Evolutionary conservation across 2,797 vertebrate species (phyloP), one percentile per base, ranked within the genome.

Genomic region (Alca torda): DNA sequence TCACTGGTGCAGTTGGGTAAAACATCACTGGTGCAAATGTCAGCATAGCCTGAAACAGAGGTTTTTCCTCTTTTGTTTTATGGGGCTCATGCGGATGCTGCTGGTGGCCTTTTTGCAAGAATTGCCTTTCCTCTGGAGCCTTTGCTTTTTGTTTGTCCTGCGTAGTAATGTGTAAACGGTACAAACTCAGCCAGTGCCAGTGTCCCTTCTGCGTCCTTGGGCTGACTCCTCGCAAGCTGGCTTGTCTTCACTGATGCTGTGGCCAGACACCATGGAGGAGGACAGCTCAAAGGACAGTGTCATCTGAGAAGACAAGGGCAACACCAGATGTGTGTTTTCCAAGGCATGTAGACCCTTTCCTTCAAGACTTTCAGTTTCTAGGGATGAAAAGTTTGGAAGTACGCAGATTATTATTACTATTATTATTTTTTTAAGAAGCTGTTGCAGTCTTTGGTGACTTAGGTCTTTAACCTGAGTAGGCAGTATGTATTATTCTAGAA

Each of bases 11-110:
- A 59, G 35, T 33, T 90, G 89, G 56, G 28, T 45, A 7, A 23
- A 78, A 51, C 16, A 33, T 70, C 17, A 9, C 30, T 68, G 28
- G 17, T 64, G 8, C 54, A 48, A 79, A 43, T 25, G 45, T 16
- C n/a, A 67, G 25, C 0, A 0, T 15, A 25, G 37, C 35, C 45
- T 48, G 16, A 72, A 91, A 64, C 0, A 1, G 43, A 45, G 4
- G 3, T 45, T 72, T 80, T 57, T 56, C 25, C 7, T 86, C 41
- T 74, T 73, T 10, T 83, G 53, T 13, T 10, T 80, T 77, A 30
- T 9, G 41, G 56, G 28, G 7, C 13, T 48, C 21, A n/a, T 25
- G 16, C 0, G 1, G 31, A 6, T 90, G 88, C 37, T 88, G 61
- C 41, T 69, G 48, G 48, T 89, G 37, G 25, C 33, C 35, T 56